Conservation (phyloP, 64 coral and sea anemone genomes). For the Catalaphyllia jardinei region DNA sequence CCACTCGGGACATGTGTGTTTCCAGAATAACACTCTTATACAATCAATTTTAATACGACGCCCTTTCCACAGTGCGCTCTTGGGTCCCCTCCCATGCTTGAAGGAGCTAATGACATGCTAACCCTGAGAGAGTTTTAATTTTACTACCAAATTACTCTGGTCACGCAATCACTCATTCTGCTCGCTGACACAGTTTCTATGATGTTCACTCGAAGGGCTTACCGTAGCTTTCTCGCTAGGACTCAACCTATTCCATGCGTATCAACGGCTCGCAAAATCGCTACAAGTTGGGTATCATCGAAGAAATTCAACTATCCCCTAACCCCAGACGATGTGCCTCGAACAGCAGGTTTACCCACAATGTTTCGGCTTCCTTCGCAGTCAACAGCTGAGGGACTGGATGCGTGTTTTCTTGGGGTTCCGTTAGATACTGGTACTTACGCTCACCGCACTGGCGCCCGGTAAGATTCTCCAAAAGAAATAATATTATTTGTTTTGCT, state of each 20-base stretch:
- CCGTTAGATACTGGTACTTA: conserved; percentile 17
- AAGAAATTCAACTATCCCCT: conserved; percentile 27
- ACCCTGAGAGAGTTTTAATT: too few relatives aligned
- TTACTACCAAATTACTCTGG: too few relatives aligned
- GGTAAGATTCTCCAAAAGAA: conserved; percentile 11
- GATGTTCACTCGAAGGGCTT: not conserved
- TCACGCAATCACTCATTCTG: too few relatives aligned
- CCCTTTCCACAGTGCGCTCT: too few relatives aligned
- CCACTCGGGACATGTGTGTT: too few relatives aligned
- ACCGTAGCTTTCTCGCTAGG: not conserved
- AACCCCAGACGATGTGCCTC: conserved; percentile 18
- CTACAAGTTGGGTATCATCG: not conserved
- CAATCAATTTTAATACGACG: too few relatives aligned
- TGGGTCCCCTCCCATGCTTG: too few relatives aligned
- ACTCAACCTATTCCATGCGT: not conserved
- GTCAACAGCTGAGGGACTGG: conserved; percentile 11
- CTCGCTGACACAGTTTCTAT: too few relatives aligned
- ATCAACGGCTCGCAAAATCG: not conserved
- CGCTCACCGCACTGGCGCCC: conserved; percentile 15
- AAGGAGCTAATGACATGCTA: too few relatives aligned
- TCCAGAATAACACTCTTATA: too few relatives aligned
- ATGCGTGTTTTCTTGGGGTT: conserved; percentile 48
- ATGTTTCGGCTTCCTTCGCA: conserved; percentile 40
- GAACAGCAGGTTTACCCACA: conserved; percentile 12
- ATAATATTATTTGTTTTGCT: not conserved